Evolutionary conservation across 2,797 vertebrate genomes (phyloP).

Genomic region (Botia almorhae): DNA sequence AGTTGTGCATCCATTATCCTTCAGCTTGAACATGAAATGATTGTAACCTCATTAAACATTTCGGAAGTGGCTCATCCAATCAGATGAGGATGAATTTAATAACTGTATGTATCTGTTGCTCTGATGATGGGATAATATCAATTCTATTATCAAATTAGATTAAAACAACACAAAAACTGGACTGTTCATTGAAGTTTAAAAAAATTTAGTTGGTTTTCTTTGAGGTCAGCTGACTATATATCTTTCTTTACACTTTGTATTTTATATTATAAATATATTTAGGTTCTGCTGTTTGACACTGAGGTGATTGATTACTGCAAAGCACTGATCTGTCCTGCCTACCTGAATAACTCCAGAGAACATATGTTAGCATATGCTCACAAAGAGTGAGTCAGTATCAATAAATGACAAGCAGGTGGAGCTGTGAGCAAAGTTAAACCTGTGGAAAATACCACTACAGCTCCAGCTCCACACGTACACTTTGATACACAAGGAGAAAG

Average conservation of each 20-base stretch:
- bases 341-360: slow-evolving; percentile 39
- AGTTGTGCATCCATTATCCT: slow-evolving; percentile 74
- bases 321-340: background rate
- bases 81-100: slow-evolving; percentile 42
- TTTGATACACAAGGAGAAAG: slow-evolving; percentile 54
- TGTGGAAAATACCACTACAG: slow-evolving; percentile 58
- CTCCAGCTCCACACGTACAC: slow-evolving; percentile 24
- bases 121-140: slow-evolving; percentile 19
- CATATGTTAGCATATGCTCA: background rate
- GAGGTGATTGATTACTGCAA: background rate
- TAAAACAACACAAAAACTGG: background rate
- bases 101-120: slow-evolving; percentile 29
- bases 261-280: background rate
- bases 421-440: slow-evolving; percentile 84
- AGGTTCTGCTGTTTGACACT: background rate
- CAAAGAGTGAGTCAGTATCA: slow-evolving; percentile 71
- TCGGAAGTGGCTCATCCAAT: slow-evolving; percentile 60
- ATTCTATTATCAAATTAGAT: background rate
- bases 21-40: slow-evolving; percentile 76
- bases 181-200: background rate
- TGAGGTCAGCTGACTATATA: background rate
- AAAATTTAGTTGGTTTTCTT: background rate
- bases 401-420: slow-evolving; percentile 83
- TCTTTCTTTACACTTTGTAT: background rate
- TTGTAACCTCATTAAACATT: slow-evolving; percentile 75